Base-by-base conservation (phyloP, 1,140 invertebrate species). In the Tetramorium simillimum region DNA sequence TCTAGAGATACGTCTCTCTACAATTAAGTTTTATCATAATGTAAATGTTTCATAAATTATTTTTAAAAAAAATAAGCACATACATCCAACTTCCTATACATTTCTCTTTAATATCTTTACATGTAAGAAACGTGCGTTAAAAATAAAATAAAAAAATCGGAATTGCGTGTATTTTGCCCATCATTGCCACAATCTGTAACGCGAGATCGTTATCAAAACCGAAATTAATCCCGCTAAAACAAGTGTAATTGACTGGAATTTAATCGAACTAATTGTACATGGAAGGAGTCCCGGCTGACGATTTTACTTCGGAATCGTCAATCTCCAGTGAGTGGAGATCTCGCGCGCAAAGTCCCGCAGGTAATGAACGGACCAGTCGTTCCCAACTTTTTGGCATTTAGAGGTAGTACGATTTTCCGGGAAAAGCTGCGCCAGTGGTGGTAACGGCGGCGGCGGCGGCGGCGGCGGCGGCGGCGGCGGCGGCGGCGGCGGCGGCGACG, bases 331-430 rank as follows among this genome's bases (percentile, higher is more conserved):
- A 53, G 18, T 21, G 18, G 24, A 81, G 63, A 56, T 69, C 65
- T 81, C 63, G 24, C 65, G 37, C 16, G 37, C 16, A 12, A 51
- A 10, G 18, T 72, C 43, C 63, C 37, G 75, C 67, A 51, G 62
- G 62, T 89, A 88, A 85, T 58, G 43, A 62, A 46, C 37, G 14
- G 69, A 76, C 51, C n/a, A 63, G 43, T 33, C 63, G 69, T 85
- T 72, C 53, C 28, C 14, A 89, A 90, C 76, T 89, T 89, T 89
- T 89, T 73, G 85, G 37, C 86, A 67, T 90, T 90, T 62, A 81
- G 63, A 69, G 56, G 24, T 24, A 10, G 14, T 24, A 60, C 67
- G 78, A 81, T 73, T 77, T 70, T 82, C 53, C 65, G 46, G 53
- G 46, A 37, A 24, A 62, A 60, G 67, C 63, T 69, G 56, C 72